Percentiles rank a stretch among this genome's conserved stretches.
Conservation (phyloP, 1,140 invertebrate species). For the Paramacrobiotus metropolitanus region DNA sequence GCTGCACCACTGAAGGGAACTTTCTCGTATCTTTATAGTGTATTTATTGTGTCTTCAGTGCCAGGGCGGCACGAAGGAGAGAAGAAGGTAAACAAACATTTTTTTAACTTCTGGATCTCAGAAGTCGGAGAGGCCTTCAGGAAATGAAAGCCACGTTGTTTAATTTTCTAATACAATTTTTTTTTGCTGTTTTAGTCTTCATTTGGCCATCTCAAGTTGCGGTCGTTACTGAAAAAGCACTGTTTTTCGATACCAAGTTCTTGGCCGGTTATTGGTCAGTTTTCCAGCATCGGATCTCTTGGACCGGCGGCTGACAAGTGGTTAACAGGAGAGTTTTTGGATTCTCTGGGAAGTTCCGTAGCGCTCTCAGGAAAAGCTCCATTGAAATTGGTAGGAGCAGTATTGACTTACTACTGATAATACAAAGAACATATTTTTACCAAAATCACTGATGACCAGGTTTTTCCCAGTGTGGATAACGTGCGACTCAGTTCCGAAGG, state of each 20-base stretch:
- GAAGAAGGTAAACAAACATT: too few relatives aligned
- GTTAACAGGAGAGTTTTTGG: slow-evolving; percentile 38
- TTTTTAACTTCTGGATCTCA: too few relatives aligned
- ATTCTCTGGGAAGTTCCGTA: slow-evolving; percentile 25
- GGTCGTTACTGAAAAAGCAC: slow-evolving; percentile 22
- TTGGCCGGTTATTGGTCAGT: slow-evolving; percentile 55
- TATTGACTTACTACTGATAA: too few relatives aligned
- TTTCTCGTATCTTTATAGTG: slow-evolving; percentile 27
- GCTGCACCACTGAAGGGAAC: slow-evolving; percentile 8
- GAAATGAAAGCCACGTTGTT: too few relatives aligned
- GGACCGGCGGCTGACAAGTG: slow-evolving; percentile 42
- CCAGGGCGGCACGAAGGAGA: slow-evolving; percentile 47
- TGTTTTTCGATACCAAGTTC: slow-evolving; percentile 19
- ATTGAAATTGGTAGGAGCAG: slow-evolving; percentile 20
- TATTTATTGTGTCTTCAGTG: slow-evolving; percentile 55
- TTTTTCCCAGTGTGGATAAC: slow-evolving; percentile 50
- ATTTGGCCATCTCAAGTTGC: slow-evolving; percentile 48
- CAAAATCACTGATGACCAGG: too few relatives aligned
- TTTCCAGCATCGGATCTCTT: slow-evolving; percentile 67
- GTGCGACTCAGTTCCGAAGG: slow-evolving; percentile 60
- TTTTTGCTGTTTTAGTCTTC: too few relatives aligned
- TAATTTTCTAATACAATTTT: too few relatives aligned
- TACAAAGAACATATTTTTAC: too few relatives aligned
- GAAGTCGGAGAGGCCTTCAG: too few relatives aligned
- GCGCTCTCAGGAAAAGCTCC: slow-evolving; percentile 10